Evolutionary conservation across 2,113 vertebrate genomes (phyloP).

Genomic region (human (Homo sapiens)): DNA sequence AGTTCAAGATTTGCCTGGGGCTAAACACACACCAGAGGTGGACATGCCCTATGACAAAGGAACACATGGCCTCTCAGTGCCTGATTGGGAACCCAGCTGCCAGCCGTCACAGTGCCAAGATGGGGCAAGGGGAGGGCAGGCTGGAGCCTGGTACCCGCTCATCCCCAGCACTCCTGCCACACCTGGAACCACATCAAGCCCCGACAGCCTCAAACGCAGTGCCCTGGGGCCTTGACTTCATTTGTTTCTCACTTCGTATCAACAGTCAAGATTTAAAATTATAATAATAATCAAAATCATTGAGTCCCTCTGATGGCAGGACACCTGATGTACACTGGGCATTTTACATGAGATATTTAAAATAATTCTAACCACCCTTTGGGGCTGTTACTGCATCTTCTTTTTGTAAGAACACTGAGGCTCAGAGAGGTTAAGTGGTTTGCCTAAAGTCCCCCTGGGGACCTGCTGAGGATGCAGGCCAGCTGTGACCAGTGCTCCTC

Average conservation of each 20-base stretch:
- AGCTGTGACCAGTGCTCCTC: neutral
- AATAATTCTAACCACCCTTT: neutral
- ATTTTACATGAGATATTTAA: neutral
- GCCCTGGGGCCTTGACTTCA: neutral
- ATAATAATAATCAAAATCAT: neutral
- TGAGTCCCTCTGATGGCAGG: neutral
- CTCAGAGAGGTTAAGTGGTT: neutral
- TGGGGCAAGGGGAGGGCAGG: too few relatives aligned
- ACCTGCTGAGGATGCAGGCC: neutral
- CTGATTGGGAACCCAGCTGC: fast-evolving
- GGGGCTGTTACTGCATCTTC: neutral
- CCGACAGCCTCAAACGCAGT: neutral
- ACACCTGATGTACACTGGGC: neutral
- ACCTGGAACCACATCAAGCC: neutral
- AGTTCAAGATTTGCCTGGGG: neutral
- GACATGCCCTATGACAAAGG: neutral
- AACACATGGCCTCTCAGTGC: neutral
- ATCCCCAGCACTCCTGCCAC: neutral
- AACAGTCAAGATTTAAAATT: neutral
- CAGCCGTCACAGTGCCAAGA: fast-evolving
- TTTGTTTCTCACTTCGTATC: neutral
- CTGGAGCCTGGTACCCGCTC: fast-evolving
- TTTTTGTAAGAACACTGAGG: neutral
- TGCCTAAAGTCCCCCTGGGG: neutral
- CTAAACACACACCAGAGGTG: neutral